Percentiles rank a stretch among this genome's conserved stretches.
These are phyloP conservation scores for Isotomurus palustris DNA, from an alignment of 2,888 invertebrate species.

Conservation along the genomic window DNA sequence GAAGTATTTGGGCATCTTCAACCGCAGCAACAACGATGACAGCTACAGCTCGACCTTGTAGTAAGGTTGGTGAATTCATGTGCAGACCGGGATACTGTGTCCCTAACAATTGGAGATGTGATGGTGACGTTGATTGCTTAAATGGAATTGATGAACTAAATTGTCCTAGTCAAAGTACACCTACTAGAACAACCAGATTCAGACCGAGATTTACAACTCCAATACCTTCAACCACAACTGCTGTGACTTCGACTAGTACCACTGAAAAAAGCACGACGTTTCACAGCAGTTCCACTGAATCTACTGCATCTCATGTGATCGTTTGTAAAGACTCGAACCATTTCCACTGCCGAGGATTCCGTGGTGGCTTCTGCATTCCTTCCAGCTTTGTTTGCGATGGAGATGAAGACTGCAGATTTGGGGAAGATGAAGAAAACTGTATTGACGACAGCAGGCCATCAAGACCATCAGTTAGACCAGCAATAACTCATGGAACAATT, in stretches of 20 bases:
- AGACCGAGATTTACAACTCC: neutral
- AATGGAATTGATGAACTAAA: slow-evolving; percentile 14
- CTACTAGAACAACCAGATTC: neutral
- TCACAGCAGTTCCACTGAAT: neutral
- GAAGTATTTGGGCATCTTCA: neutral
- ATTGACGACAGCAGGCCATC: neutral
- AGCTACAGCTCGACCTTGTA: too few relatives aligned
- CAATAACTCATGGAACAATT: neutral
- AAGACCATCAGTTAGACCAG: neutral
- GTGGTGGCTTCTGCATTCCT: neutral
- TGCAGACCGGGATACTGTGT: slow-evolving; percentile 20
- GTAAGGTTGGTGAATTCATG: too few relatives aligned
- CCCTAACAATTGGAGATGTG: slow-evolving; percentile 4
- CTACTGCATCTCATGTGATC: neutral
- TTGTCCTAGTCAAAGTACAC: neutral
- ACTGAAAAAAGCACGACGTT: neutral
- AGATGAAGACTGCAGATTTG: neutral
- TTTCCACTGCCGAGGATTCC: neutral
- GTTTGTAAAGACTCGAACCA: neutral
- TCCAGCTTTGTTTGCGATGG: neutral
- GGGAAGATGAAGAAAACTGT: slow-evolving; percentile 4
- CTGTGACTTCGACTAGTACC: slow-evolving; percentile 1
- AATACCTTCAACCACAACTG: neutral
- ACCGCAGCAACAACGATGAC: neutral
- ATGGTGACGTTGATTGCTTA: neutral